Evolutionary conservation across 2,113 vertebrate species (phyloP), one percentile per base, ranked within the genome.

Genomic region (Zosterops borbonicus): DNA sequence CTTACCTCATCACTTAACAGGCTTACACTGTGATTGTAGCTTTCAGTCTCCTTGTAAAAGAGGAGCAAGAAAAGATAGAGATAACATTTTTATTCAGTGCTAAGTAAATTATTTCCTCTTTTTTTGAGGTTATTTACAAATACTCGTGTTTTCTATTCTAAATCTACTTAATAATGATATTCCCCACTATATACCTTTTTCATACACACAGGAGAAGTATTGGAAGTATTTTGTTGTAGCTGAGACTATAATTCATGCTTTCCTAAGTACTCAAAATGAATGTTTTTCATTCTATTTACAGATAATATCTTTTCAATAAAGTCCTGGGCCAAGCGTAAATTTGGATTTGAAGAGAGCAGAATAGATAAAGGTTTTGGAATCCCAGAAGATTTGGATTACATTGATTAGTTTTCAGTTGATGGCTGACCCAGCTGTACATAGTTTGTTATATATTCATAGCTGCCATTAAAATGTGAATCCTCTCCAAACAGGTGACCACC

Each of bases 241-340:
- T 15, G 42, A 52, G 73, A 50, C 47, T 94, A 1, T 80, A 90
- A 63, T 81, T 64, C 9, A 29, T 56, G 4, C 19, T 93, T 90
- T 87, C 41, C 91, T 70, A 71, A 83, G 52, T n/a, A 92, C 53
- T 93, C 11, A 58, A 35, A 81, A 92, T 69, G 63, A 96, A 42
- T 83, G 14, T 41, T 96, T 95, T 94, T 83, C 16, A 29, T 95
- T 97, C 96, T 93, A 44, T 97, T 96, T 96, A 83, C 98, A 99
- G 99, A 99, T 98, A 99, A 99, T 81, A 98, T 99, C 92, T 99
- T 99, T 95, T 97, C 99, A 78, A 98, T 99, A 94, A 99, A 99
- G 97, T 99, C 99, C 33, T 99, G 99, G 99, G 99, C 99, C 70
- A 99, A 99, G 97, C 99, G 98, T 97, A 99, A 99, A 96, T 99